Evolutionary conservation across 2,113 vertebrate species (phyloP).

Genomic region (Leiothrix lutea): DNA sequence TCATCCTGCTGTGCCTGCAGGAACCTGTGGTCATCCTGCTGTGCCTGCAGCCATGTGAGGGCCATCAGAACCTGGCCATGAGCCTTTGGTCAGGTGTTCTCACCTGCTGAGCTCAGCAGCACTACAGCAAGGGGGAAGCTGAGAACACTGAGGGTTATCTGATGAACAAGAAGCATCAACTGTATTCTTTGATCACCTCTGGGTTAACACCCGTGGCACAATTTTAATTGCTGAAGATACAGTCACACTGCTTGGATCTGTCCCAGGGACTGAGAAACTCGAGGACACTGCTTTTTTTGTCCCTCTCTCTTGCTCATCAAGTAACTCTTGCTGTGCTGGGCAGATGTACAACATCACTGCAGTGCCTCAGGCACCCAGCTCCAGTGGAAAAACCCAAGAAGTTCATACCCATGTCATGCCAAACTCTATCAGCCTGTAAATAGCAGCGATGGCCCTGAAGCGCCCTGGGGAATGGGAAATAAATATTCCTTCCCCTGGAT

Average conservation of each 20-base stretch:
- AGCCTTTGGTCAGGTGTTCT: background rate
- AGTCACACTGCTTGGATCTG: background rate
- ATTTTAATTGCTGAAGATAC: background rate
- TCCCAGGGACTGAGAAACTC: background rate
- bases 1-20: background rate
- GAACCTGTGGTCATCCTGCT: background rate
- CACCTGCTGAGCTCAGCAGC: background rate
- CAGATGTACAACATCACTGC: background rate
- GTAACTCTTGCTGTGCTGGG: background rate
- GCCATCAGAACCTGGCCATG: background rate
- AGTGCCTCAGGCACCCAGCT: background rate
- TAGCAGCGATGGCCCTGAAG: background rate
- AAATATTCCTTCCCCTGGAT: background rate
- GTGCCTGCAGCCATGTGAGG: background rate
- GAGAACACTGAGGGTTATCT: background rate
- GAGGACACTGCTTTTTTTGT: background rate
- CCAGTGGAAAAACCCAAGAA: conserved; percentile 2
- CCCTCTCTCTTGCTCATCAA: background rate
- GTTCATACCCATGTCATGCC: fast-evolving
- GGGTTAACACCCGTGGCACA: background rate
- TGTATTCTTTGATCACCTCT: background rate
- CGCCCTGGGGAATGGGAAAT: background rate
- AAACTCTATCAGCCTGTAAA: background rate
- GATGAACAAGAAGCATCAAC: background rate
- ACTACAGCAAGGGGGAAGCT: background rate